Percentiles rank a stretch among this genome's conserved stretches.
Evolutionary conservation across 2,888 invertebrate genomes (phyloP).

Genomic region (Phanerotoma sp.): DNA sequence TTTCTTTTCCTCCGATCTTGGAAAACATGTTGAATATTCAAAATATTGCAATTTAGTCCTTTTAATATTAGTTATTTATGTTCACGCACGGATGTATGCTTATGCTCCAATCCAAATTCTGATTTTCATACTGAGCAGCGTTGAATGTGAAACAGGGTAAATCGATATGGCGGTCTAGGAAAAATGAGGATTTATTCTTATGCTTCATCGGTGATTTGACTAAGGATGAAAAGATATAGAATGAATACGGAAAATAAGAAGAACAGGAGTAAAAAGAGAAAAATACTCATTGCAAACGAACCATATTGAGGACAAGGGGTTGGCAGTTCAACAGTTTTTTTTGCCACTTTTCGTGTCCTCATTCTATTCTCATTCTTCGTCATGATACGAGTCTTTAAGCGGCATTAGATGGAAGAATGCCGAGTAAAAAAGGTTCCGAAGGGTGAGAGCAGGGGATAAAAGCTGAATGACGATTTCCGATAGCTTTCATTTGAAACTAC

Average conservation of each 20-base stretch:
- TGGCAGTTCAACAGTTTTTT: constrained; percentile 13
- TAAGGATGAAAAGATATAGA: neutral
- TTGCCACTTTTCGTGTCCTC: constrained; percentile 13
- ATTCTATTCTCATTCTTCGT: constrained; percentile 13
- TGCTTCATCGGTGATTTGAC: constrained; percentile 9
- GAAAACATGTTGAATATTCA: too few species aligned
- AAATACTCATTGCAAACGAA: constrained; percentile 22
- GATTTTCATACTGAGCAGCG: too few species aligned
- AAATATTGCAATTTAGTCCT: too few species aligned
- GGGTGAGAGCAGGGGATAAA: constrained; percentile 3
- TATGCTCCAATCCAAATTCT: too few species aligned
- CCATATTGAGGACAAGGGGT: constrained; percentile 25
- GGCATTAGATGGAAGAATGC: constrained; percentile 4
- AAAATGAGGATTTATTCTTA: neutral
- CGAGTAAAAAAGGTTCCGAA: too few species aligned
- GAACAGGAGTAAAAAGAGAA: neutral
- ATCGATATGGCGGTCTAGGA: neutral
- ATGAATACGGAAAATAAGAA: neutral
- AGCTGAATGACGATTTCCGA: constrained; percentile 7
- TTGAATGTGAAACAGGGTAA: too few species aligned
- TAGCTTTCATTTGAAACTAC: constrained; percentile 3
- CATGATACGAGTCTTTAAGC: constrained; percentile 22
- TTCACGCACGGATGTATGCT: too few species aligned
- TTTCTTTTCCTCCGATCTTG: too few species aligned
- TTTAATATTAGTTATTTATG: too few species aligned